A percentile compares a stretch with the other conserved stretches of the same genome.
Conservation (phyloP, 30 jellyfish, hydroid and myxozoan genomes). For the Phacellophora camtschatica region DNA sequence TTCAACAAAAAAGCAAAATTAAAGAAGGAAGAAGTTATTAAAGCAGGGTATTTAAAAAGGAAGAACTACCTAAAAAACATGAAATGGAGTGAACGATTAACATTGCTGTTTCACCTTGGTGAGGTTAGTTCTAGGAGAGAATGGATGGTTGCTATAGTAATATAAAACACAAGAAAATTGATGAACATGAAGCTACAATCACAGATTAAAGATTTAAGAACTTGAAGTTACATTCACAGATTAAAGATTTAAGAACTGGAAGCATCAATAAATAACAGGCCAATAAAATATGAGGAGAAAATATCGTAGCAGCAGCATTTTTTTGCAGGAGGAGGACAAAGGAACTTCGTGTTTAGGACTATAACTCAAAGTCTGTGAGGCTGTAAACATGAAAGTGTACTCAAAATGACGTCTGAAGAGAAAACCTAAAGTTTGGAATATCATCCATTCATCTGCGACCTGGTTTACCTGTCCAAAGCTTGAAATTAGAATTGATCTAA, state of each 20-base stretch:
- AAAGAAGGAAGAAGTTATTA: background rate
- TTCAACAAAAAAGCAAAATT: background rate
- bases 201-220: background rate
- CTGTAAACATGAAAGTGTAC: too few relatives aligned
- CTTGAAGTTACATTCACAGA: background rate
- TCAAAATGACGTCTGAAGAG: too few relatives aligned
- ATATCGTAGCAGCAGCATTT: too few relatives aligned
- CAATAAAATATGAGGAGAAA: background rate
- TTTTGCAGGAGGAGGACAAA: too few relatives aligned
- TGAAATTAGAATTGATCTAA: too few relatives aligned
- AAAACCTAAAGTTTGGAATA: too few relatives aligned
- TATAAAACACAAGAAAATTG: too few relatives aligned
- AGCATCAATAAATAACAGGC: background rate
- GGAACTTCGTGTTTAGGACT: too few relatives aligned
- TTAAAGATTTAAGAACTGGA: too few relatives aligned
- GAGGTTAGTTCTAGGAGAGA: slow-evolving; percentile 2
- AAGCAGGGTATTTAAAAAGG: background rate
- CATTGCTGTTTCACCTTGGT: background rate
- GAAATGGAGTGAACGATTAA: slow-evolving; percentile 7
- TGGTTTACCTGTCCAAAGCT: too few relatives aligned
- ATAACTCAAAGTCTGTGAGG: too few relatives aligned
- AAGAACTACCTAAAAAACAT: background rate
- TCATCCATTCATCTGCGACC: too few relatives aligned
- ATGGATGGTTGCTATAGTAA: slow-evolving; percentile 3
- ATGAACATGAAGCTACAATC: background rate